These are phyloP conservation scores for Strigamia transsilvanica DNA, from an alignment of 2,888 invertebrate genomes.

Conservation along the genomic window DNA sequence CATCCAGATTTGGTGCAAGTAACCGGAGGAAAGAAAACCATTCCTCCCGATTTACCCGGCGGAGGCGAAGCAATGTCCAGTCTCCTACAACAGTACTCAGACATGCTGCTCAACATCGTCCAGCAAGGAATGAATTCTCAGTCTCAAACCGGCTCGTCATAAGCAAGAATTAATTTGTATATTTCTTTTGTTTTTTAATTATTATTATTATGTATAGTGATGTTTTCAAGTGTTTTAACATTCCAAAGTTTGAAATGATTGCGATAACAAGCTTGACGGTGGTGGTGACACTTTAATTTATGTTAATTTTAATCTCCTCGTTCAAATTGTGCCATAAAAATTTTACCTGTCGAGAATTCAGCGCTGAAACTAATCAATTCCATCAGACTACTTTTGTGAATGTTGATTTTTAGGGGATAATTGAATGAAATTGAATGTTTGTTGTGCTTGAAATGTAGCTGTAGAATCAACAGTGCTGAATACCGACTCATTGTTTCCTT, in stretches of 20 bases:
- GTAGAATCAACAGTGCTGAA: not conserved
- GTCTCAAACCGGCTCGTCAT: slow-evolving; percentile 20
- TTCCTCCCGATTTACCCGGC: not conserved
- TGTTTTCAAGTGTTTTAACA: not conserved
- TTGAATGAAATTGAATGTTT: not conserved
- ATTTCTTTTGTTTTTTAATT: too few species aligned
- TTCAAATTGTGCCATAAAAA: slow-evolving; percentile 3
- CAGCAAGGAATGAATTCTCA: slow-evolving; percentile 68
- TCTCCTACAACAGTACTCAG: slow-evolving; percentile 73
- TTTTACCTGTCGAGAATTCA: not conserved
- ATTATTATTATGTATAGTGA: not conserved
- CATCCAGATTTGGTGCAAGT: slow-evolving; percentile 54
- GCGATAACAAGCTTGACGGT: not conserved
- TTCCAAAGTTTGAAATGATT: not conserved
- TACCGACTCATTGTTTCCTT: too few species aligned
- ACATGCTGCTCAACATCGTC: slow-evolving; percentile 70
- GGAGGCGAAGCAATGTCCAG: slow-evolving; percentile 64
- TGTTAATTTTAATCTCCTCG: not conserved
- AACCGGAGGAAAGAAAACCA: slow-evolving; percentile 37
- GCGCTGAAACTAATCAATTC: not conserved
- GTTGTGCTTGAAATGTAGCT: not conserved
- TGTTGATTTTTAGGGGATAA: not conserved
- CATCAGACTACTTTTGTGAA: not conserved
- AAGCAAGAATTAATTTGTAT: not conserved
- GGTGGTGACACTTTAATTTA: not conserved